Percentiles rank a stretch among this genome's conserved stretches.
These are phyloP conservation scores for Tachycineta bicolor DNA, from an alignment of 2,113 vertebrate genomes.

Conservation along the genomic window DNA sequence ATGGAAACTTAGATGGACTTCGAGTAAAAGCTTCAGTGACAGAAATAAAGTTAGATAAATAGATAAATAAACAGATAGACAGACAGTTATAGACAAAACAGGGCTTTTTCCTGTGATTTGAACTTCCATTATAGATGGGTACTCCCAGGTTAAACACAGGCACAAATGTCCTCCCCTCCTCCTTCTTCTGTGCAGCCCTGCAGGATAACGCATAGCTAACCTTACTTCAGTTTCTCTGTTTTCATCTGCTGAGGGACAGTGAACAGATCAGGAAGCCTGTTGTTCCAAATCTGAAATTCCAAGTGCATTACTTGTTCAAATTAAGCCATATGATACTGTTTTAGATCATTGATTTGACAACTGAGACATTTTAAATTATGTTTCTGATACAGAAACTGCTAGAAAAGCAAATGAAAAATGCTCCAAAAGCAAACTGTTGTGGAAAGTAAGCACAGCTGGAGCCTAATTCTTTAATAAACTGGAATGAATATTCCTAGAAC, in stretches of 20 bases:
- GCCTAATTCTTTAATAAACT: slow-evolving; percentile 49
- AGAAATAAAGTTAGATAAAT: background rate
- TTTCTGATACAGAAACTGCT: slow-evolving; percentile 64
- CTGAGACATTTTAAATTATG: slow-evolving; percentile 62
- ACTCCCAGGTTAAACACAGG: background rate
- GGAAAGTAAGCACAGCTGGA: slow-evolving; percentile 58
- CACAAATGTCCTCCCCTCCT: background rate
- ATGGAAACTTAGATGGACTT: background rate
- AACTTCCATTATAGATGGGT: background rate
- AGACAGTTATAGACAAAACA: background rate
- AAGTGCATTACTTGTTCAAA: slow-evolving; percentile 59
- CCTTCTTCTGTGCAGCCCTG: background rate
- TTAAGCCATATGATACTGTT: slow-evolving; percentile 60
- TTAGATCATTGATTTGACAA: slow-evolving; percentile 65
- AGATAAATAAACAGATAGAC: background rate
- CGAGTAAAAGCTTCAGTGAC: background rate
- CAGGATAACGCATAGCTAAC: background rate
- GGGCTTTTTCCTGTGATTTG: background rate
- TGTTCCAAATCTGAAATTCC: slow-evolving; percentile 62
- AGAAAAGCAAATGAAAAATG: slow-evolving; percentile 60
- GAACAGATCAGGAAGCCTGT: slow-evolving; percentile 57
- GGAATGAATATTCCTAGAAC: slow-evolving; percentile 37
- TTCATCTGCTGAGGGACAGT: slow-evolving; percentile 48
- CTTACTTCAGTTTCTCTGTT: slow-evolving; percentile 15
- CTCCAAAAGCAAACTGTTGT: slow-evolving; percentile 48